These are phyloP conservation scores for Camponotus floridanus DNA, from an alignment of 1,140 invertebrate genomes.

Conservation along the genomic window DNA sequence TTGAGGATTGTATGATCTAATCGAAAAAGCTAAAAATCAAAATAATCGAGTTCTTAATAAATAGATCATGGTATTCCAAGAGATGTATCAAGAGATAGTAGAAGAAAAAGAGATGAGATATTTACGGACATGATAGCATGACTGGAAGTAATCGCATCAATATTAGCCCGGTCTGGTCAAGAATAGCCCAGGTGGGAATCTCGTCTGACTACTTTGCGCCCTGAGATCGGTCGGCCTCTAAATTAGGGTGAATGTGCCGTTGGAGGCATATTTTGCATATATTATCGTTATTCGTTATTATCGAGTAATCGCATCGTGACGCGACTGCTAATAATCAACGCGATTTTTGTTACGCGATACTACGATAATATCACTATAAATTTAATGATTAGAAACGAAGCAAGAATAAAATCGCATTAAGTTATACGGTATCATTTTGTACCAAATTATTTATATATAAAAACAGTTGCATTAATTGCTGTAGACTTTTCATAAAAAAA, in stretches of 20 bases:
- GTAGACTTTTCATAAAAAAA: too few relatives aligned
- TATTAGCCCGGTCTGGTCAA: slow-evolving; percentile 75
- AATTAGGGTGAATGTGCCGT: slow-evolving; percentile 76
- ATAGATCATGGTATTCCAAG: not conserved
- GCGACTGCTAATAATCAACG: not conserved
- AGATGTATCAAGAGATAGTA: not conserved
- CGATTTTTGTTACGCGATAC: slow-evolving; percentile 15
- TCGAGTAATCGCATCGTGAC: not conserved
- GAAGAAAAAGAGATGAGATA: slow-evolving; percentile 37
- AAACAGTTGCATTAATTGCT: too few relatives aligned
- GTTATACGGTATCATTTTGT: too few relatives aligned
- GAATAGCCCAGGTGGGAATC: slow-evolving; percentile 72
- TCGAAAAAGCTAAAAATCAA: not conserved
- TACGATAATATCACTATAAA: slow-evolving; percentile 13
- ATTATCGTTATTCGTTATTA: slow-evolving; percentile 56
- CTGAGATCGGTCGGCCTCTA: slow-evolving; percentile 65
- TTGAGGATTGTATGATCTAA: not conserved
- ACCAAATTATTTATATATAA: too few relatives aligned
- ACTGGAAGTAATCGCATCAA: slow-evolving; percentile 73
- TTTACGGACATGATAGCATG: slow-evolving; percentile 20
- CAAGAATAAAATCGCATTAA: not conserved
- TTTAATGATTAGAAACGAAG: not conserved
- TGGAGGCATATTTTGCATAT: slow-evolving; percentile 20
- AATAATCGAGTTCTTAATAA: not conserved
- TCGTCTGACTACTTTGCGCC: slow-evolving; percentile 73